Base-by-base conservation (phyloP, 2,888 invertebrate genomes). In the Hyposoter dolosus region DNA sequence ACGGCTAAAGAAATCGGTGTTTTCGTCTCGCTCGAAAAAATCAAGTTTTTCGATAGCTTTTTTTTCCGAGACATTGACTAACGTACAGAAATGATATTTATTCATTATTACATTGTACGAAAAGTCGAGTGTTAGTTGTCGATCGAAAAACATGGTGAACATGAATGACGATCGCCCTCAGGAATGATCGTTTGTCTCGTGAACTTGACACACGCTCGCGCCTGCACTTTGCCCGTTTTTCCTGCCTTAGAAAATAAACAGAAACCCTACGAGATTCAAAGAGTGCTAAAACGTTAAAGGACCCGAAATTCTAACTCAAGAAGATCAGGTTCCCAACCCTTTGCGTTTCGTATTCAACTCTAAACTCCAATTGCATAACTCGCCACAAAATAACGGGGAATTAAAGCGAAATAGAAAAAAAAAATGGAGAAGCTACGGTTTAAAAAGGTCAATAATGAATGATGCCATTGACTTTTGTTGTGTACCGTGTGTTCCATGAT, bases 401-500 rank as follows among this genome's bases (percentile, higher is more conserved):
- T 47, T 3, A 50, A 60, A 60, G 7, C 40, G n/a, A 60, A 75
- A 86, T 28, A 28, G 28, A 68, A 43, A 35, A 50, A 50, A 68
- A 81, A 43, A 81, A 84, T 35, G 60, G 68, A 45, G 40, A 23
- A 63, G 60, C 83, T 81, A 82, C 77, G 81, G 82, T 75, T 78
- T 86, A 63, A 63, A 32, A 84, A 87, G 89, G 82, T 89, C 82
- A 83, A 90, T 90, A 91, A 89, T 91, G 89, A 92, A 89, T 91
- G 89, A 92, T 90, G 86, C 88, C 87, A 92, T 90, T 92, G 90
- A 93, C 89, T 93, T 83, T 91, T 93, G 40, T 40, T 40, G 40
- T 92, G 89, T 92, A 92, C 91, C 87, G 85, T 92, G 93, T 93
- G 93, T 92, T 93, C 93, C 94, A 92, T 94, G 93, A 93, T 94